These are phyloP conservation scores for Phenacoccus solenopsis DNA, from an alignment of 1,140 invertebrate genomes.

Conservation along the genomic window DNA sequence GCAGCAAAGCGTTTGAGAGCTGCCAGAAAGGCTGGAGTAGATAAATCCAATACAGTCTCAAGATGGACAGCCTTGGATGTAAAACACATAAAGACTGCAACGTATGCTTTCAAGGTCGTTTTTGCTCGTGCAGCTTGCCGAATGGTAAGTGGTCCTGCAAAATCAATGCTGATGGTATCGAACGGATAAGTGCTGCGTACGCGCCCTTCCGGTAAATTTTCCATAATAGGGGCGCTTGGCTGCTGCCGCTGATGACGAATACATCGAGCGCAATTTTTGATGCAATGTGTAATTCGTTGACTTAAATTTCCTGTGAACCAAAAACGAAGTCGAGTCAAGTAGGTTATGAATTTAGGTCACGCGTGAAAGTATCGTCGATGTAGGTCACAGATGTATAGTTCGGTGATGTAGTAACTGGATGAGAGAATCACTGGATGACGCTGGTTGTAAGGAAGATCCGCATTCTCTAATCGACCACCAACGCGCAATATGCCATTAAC, in stretches of 20 bases:
- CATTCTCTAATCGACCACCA: conserved; percentile 23
- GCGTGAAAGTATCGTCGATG: not conserved
- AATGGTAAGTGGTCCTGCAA: not conserved
- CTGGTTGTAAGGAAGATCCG: conserved; percentile 19
- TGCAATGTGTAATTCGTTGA: not conserved
- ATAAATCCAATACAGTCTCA: conserved; percentile 21
- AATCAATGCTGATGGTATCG: not conserved
- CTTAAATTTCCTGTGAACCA: not conserved
- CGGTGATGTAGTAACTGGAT: not conserved
- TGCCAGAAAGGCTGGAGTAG: conserved; percentile 22
- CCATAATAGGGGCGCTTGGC: not conserved
- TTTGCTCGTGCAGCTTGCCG: not conserved
- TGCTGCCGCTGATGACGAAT: not conserved
- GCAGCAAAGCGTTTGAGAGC: conserved; percentile 22
- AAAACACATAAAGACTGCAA: not conserved
- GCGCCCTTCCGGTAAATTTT: not conserved
- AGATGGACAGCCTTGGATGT: conserved; percentile 27
- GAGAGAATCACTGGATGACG: conserved; percentile 26
- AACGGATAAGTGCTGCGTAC: not conserved
- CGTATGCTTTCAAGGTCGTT: not conserved
- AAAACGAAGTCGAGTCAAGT: not conserved
- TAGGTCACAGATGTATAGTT: not conserved
- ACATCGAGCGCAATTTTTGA: not conserved
- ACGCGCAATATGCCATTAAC: conserved; percentile 24
- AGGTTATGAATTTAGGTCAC: not conserved